Percentiles rank a stretch among this genome's conserved stretches.
phyloP scores from a whole-genome alignment of 2,888 invertebrate genomes.

The Xanthorhoe spadicearia region DNA sequence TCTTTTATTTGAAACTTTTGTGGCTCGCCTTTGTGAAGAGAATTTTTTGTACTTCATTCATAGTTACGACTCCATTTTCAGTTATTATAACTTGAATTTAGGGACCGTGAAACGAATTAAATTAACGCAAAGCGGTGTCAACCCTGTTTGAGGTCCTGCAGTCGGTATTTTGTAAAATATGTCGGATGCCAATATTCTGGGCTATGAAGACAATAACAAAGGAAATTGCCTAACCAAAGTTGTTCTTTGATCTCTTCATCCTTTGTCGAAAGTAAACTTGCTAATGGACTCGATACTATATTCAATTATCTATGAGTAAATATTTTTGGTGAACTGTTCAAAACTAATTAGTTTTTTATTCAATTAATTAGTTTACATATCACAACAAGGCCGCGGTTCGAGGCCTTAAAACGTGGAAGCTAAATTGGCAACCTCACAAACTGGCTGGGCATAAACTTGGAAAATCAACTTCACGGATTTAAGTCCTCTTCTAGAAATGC shows the following conservation, averaged over 20 bases:
- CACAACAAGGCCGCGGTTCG: conserved; percentile 36
- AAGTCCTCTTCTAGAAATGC: conserved; percentile 44
- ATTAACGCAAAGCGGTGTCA: conserved; percentile 6
- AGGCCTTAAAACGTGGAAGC: conserved; percentile 38
- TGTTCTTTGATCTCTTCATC: conserved; percentile 50
- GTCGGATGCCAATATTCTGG: conserved; percentile 46
- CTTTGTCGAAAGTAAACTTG: conserved; percentile 47
- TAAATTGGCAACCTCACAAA: conserved; percentile 56
- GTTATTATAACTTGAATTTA: conserved; percentile 32
- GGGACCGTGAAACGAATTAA: conserved; percentile 22
- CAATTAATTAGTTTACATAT: conserved; percentile 49
- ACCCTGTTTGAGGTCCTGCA: conserved; percentile 18
- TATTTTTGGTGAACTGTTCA: conserved; percentile 1
- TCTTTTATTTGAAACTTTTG: conserved; percentile 50
- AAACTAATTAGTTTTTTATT: conserved; percentile 44
- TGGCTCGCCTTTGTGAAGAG: conserved; percentile 54
- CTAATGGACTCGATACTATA: conserved; percentile 26
- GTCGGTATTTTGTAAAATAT: conserved; percentile 48
- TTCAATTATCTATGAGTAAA: not conserved
- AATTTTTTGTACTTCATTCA: conserved; percentile 58
- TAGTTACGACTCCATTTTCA: conserved; percentile 45
- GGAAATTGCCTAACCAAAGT: conserved; percentile 45
- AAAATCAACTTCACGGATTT: conserved; percentile 43
- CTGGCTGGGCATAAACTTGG: conserved; percentile 52
- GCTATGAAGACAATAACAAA: conserved; percentile 47